phyloP scores from a whole-genome alignment of 2,113 vertebrate genomes.

The Eulemur rufifrons region DNA sequence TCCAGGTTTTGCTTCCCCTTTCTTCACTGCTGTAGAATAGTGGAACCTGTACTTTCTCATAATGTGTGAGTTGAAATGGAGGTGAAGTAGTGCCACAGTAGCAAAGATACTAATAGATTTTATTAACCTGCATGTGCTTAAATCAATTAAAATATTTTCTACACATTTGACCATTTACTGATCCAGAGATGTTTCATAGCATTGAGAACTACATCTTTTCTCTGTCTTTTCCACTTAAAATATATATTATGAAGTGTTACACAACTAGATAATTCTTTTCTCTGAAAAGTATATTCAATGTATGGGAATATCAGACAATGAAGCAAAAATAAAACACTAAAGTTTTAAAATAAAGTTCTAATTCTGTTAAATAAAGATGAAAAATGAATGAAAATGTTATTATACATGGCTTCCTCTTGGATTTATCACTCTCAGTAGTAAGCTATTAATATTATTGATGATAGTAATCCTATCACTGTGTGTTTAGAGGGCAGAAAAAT shows the following conservation, averaged over 20 bases:
- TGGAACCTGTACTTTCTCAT: neutral
- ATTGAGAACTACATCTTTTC: conserved; percentile 40
- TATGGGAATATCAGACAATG: conserved; percentile 18
- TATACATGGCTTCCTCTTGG: neutral
- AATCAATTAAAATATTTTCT: conserved; percentile 28
- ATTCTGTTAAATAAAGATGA: conserved; percentile 30
- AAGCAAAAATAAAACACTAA: conserved; percentile 30
- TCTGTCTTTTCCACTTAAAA: neutral
- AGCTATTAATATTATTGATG: neutral
- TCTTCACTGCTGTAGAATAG: neutral
- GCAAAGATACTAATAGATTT: neutral
- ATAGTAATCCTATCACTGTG: neutral
- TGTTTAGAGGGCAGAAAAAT: neutral
- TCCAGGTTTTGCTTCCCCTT: neutral
- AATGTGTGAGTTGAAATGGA: neutral
- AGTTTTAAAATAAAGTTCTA: conserved; percentile 41
- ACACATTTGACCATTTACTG: neutral
- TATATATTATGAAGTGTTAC: neutral
- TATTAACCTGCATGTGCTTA: conserved; percentile 5
- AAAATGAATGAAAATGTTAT: neutral
- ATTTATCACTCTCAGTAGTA: neutral
- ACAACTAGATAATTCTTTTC: neutral
- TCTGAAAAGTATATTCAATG: conserved; percentile 28
- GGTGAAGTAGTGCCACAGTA: neutral
- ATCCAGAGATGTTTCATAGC: neutral